Conservation (phyloP, 2,113 vertebrate genomes). For the Ciconia maguari region DNA sequence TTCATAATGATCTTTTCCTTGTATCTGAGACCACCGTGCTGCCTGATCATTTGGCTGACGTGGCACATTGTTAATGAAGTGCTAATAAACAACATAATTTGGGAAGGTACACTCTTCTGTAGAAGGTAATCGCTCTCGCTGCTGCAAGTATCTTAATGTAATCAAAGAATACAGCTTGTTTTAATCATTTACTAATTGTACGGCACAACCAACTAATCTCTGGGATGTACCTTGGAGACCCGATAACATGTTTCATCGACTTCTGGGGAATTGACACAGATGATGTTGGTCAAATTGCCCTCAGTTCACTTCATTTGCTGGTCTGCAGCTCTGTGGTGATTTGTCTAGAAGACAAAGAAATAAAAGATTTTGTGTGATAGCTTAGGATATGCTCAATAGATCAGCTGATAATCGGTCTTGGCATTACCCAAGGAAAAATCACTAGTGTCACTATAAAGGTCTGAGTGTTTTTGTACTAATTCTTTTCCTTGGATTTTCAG, state of each 20-base stretch:
- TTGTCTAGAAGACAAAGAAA: slow-evolving; percentile 52
- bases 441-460: not conserved
- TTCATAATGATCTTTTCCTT: not conserved
- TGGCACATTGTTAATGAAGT: slow-evolving; percentile 8
- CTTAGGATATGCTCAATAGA: not conserved
- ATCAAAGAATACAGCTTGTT: slow-evolving; percentile 29
- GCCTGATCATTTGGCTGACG: not conserved
- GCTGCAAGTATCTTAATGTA: not conserved
- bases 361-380: not conserved
- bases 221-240: slow-evolving; percentile 35
- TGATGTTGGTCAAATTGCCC: not conserved
- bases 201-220: not conserved
- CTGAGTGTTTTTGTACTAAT: not conserved
- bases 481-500: not conserved
- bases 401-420: not conserved
- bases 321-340: not conserved
- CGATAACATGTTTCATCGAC: not conserved
- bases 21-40: not conserved
- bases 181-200: slow-evolving; percentile 33
- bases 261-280: not conserved
- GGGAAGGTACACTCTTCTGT: slow-evolving; percentile 1
- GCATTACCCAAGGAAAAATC: not conserved
- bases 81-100: slow-evolving; percentile 34
- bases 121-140: not conserved
- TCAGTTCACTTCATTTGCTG: not conserved